These are phyloP conservation scores for Sapayoa aenigma DNA, from an alignment of 2,113 vertebrate species.

Conservation along the genomic window DNA sequence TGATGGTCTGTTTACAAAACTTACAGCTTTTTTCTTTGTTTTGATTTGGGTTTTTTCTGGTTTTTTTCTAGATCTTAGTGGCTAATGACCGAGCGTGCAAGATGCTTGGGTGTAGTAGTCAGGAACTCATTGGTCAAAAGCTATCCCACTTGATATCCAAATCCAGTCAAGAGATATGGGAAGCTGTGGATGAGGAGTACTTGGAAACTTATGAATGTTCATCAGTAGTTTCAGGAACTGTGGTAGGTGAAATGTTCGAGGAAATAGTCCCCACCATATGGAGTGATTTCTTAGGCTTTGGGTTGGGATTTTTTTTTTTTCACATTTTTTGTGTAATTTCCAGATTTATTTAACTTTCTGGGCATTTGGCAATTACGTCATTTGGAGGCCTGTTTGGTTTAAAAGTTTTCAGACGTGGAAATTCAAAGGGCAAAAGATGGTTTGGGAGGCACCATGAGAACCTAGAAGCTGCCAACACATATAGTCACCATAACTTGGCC, in stretches of 20 bases:
- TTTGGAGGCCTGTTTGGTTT: background rate
- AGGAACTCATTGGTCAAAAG: constrained; percentile 82
- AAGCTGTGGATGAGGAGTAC: constrained; percentile 78
- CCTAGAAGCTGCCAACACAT: background rate
- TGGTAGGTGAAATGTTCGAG: constrained; percentile 76
- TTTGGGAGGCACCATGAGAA: background rate
- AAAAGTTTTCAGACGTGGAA: background rate
- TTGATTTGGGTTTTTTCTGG: background rate
- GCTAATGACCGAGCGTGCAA: constrained; percentile 86
- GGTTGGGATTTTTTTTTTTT: background rate
- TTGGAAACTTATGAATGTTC: constrained; percentile 70
- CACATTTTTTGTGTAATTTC: background rate
- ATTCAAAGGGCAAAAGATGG: background rate
- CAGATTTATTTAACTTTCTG: background rate
- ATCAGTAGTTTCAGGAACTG: constrained; percentile 74
- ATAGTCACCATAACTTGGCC: background rate
- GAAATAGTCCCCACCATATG: background rate
- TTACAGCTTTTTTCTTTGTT: background rate
- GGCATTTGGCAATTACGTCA: background rate
- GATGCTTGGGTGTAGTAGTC: constrained; percentile 79
- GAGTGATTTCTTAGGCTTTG: background rate
- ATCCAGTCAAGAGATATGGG: constrained; percentile 72
- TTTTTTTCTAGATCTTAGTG: constrained; percentile 82
- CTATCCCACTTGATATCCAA: constrained; percentile 80
- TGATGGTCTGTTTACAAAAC: background rate